These are phyloP conservation scores for Ips nitidus DNA, from an alignment of 1,140 invertebrate species.

Conservation along the genomic window DNA sequence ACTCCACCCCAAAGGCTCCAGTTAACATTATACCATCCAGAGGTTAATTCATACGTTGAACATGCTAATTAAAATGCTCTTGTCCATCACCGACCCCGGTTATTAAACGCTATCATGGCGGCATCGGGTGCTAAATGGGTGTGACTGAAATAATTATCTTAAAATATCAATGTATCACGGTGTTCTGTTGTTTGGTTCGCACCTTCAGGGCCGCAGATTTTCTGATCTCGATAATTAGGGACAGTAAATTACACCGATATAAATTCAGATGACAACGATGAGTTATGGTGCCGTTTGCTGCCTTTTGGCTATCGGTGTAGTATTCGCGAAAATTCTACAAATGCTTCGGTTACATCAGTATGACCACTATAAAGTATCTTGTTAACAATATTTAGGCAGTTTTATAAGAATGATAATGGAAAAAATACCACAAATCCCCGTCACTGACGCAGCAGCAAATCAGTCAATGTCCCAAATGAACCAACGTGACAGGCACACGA, in stretches of 20 bases:
- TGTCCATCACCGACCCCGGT: constrained; percentile 27
- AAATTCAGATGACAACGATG: constrained; percentile 42
- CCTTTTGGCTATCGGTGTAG: background rate
- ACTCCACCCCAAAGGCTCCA: too few relatives aligned
- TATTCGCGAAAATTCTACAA: too few relatives aligned
- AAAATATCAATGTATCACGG: constrained; percentile 53
- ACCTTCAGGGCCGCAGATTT: constrained; percentile 45
- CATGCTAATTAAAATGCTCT: constrained; percentile 21
- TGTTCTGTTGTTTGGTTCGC: constrained; percentile 43
- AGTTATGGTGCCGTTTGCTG: constrained; percentile 30
- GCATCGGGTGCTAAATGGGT: constrained; percentile 51
- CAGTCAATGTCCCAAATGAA: background rate
- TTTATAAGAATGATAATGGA: too few relatives aligned
- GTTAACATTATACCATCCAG: too few relatives aligned
- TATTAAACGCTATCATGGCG: constrained; percentile 44
- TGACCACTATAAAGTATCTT: too few relatives aligned
- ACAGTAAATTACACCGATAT: constrained; percentile 50
- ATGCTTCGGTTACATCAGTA: too few relatives aligned
- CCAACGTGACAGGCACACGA: background rate
- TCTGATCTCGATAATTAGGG: constrained; percentile 51
- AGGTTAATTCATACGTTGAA: background rate
- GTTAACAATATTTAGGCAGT: too few relatives aligned
- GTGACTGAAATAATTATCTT: constrained; percentile 53
- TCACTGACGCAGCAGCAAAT: background rate
- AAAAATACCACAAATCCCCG: background rate